A percentile compares a stretch with the other conserved stretches of the same genome.
phyloP scores from a whole-genome alignment of 1,140 invertebrate species.

The Brachionus koreanus region DNA sequence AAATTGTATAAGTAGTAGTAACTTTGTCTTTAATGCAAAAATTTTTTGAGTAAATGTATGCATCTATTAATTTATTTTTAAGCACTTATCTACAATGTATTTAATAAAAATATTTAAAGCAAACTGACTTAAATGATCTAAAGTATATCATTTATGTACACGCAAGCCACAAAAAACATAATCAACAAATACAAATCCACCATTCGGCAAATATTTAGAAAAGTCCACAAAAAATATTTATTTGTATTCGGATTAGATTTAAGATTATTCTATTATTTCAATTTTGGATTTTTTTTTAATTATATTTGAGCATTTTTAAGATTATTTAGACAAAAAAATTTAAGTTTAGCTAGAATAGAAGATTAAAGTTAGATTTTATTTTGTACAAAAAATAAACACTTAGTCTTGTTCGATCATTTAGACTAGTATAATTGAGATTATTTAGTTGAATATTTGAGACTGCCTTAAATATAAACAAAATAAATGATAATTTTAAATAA shows the following conservation, averaged over 20 bases:
- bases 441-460: neutral
- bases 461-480: conserved; percentile 5
- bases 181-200: neutral
- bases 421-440: neutral
- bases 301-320: neutral
- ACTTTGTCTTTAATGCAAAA: too few relatives aligned
- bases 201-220: neutral
- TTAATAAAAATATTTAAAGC: too few relatives aligned
- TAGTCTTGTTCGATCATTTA: neutral
- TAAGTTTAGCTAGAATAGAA: neutral
- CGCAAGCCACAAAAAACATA: neutral
- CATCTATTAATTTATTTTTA: too few relatives aligned
- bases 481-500: neutral
- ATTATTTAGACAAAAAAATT: neutral
- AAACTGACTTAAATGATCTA: neutral
- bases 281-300: conserved; percentile 4
- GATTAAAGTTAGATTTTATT: neutral
- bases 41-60: too few relatives aligned
- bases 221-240: conserved; percentile 13
- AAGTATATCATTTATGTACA: neutral
- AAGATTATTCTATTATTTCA: neutral
- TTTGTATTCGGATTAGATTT: conserved; percentile 20
- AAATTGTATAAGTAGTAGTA: too few relatives aligned
- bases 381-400: neutral
- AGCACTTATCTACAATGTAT: too few relatives aligned